These are phyloP conservation scores for Holothuria leucospilota DNA, from an alignment of 53 echinoderm and acorn worm species.

Conservation along the genomic window DNA sequence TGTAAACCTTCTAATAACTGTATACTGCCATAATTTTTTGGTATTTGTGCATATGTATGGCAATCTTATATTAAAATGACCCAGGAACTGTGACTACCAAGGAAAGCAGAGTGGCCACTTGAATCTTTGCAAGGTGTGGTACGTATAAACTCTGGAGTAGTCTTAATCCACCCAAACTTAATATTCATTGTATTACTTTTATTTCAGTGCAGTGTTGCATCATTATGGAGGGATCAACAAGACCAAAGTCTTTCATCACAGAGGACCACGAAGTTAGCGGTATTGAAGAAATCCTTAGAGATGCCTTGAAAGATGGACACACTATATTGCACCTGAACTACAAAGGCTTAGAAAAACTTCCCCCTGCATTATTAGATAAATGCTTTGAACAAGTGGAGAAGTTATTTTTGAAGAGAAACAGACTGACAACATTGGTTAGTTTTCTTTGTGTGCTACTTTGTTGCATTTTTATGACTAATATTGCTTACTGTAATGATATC, in stretches of 20 bases:
- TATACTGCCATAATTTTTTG: no score
- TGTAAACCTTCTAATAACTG: no score
- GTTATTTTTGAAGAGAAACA: constrained; percentile 39
- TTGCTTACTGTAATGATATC: no score
- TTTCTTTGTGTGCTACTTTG: background rate
- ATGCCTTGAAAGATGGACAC: constrained; percentile 31
- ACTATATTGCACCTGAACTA: constrained; percentile 45
- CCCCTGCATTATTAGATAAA: constrained; percentile 31
- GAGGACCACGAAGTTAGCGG: constrained; percentile 29
- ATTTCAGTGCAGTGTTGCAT: no score
- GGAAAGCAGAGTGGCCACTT: no score
- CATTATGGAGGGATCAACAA: constrained; percentile 18
- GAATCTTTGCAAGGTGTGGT: no score
- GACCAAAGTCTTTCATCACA: constrained; percentile 4
- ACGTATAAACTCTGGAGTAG: no score
- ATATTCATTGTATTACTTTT: no score
- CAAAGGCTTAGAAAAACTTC: constrained; percentile 32
- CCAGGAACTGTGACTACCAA: no score
- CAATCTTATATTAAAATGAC: no score
- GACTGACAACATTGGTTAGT: constrained; percentile 41
- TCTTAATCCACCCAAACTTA: no score
- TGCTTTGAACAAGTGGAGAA: constrained; percentile 29
- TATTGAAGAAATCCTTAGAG: constrained; percentile 13
- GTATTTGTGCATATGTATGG: no score
- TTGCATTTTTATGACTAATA: background rate